Conservation (phyloP, 2,797 vertebrate species). For the Danio jaintianensis region DNA sequence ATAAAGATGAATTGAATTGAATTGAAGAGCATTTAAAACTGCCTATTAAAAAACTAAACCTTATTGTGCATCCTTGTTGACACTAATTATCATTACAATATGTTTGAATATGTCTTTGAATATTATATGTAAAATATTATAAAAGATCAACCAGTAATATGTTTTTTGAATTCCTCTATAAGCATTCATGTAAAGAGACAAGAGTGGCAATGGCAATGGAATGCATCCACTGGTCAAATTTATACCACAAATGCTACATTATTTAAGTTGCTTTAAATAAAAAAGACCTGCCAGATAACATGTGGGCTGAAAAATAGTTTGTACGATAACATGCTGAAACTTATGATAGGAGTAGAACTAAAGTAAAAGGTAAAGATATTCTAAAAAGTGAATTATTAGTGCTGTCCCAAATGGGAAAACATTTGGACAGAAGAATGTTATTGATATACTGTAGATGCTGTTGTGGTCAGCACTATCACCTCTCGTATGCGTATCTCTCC, state of each 20-base stretch:
- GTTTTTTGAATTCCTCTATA: neutral
- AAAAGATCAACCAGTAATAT: neutral
- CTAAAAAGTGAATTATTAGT: neutral
- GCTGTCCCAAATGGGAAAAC: neutral
- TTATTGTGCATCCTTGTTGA: too few species aligned
- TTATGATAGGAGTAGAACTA: neutral
- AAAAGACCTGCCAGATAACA: neutral
- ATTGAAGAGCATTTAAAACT: too few species aligned
- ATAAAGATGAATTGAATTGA: too few species aligned
- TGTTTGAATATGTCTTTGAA: neutral
- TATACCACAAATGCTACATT: neutral
- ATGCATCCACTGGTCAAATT: neutral
- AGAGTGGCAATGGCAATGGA: neutral
- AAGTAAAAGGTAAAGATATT: neutral
- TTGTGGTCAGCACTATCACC: neutral
- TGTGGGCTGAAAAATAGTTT: neutral
- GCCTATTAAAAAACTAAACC: too few species aligned
- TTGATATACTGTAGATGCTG: neutral
- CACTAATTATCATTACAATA: too few species aligned
- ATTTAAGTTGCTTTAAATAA: neutral
- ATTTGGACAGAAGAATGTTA: neutral
- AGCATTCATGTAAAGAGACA: neutral
- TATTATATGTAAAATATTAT: neutral
- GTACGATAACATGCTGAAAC: neutral
- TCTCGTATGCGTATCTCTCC: neutral